Base-by-base conservation (phyloP, 2,797 vertebrate genomes). In the Podarcis siculus region DNA sequence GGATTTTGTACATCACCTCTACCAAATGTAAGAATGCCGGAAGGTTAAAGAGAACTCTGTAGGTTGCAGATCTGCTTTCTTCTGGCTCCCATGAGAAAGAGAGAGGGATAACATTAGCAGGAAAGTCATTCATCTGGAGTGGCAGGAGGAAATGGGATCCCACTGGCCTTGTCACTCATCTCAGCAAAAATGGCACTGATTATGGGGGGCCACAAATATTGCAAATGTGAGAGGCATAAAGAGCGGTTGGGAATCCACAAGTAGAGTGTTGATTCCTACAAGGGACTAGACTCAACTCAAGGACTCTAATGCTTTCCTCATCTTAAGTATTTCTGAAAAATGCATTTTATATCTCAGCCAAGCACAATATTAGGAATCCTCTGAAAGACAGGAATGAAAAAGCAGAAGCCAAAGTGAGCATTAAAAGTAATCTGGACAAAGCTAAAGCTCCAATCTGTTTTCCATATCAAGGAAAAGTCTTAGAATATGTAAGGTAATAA, bases 181-280 rank as follows among this genome's bases (percentile, higher is more conserved):
- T 79, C 73, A 49, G 32, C 79, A 82, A 81, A 76, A 76, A 32
- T 27, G 87, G 58, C 91, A 91, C 76, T 37, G 58, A 25, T 27
- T 58, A 64, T 23, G 35, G 42, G 19, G 49, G 15, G 66, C 77
- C 77, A 86, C 66, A 86, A 71, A 80, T 71, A 79, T 39, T 79
- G 77, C 45, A 86, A 13, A 79, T 79, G 71, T 21, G n/a, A 89
- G 89, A 86, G 83, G 83, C 66, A 45, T 45, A 83, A 49, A 89
- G 73, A 35, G 5, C 9, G 79, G 55, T 4, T 4, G 66, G 64
- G 12, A 89, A 37, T 3, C 69, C 64, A 58, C 25, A 58, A 86
- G 77, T 21, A 79, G 77, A 19, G 0, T 88, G 37, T 81, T 93
- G 77, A 91, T 39, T 32, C 72, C 2, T 30, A 0, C 37, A 80